Evolutionary conservation across 2,113 vertebrate species (phyloP), one percentile per base, ranked within the genome.

Genomic region (Aramus guarauna): DNA sequence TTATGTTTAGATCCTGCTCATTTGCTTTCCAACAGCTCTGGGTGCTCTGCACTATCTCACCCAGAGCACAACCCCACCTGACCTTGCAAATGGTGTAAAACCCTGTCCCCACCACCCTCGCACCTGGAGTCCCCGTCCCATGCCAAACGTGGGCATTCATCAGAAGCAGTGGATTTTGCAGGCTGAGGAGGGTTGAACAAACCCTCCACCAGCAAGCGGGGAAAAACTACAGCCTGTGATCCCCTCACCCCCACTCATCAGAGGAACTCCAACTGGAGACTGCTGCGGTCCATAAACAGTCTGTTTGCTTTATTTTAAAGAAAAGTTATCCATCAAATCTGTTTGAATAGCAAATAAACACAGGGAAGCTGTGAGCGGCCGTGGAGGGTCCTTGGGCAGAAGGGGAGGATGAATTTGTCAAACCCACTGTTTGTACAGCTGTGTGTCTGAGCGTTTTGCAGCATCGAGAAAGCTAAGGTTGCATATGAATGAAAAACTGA

Each of bases 341-440:
- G 68, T 83, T 88, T 94, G 63, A 90, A 86, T 30, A 91, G 79
- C 68, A 83, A 86, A 91, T 75, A 90, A 77, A 71, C 0, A 39
- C 47, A 47, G 52, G 50, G 88, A 86, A 90, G 86, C 79, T 66
- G 43, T 27, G 68, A 93, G 74, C 3, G 3, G 73, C 80, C 18
- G 0, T 45, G 69, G 41, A 92, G 75, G 36, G 64, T 92, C 60
- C 85, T 96, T 94, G 94, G 64, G 68, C 94, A 93, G 94, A 71
- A 92, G 67, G 82, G 11, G 43, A 94, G 64, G 92, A 92, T 81
- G 88, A 77, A 93, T 93, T 93, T 93, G 78, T 92, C 90, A 88
- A 88, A 55, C 23, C 18, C 14, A 3, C 79, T 93, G 82, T 96
- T 96, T 94, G 95, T 83, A 84, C 90, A 96, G 92, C 85, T 93